These are phyloP conservation scores for Chrosomus eos DNA, from an alignment of 2,797 vertebrate genomes.

Conservation along the genomic window DNA sequence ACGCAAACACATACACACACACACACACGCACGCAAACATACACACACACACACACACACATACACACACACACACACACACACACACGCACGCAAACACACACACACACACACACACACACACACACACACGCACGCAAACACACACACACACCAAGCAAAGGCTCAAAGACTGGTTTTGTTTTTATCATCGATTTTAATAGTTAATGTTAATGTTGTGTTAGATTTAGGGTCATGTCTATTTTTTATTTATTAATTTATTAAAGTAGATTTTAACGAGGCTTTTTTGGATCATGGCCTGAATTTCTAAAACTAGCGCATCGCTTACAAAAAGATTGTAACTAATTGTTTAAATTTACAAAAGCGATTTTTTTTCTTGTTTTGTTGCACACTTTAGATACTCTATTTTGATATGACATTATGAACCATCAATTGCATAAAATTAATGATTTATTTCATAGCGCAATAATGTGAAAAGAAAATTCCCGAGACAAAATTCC, in stretches of 20 bases:
- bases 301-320: neutral
- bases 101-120: constrained; percentile 34
- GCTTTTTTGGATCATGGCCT: neutral
- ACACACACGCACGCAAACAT: constrained; percentile 21
- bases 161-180: neutral
- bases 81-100: constrained; percentile 49
- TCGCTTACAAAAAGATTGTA: neutral
- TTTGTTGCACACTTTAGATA: neutral
- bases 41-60: constrained; percentile 46
- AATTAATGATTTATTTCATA: neutral
- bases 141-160: constrained; percentile 37
- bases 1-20: constrained; percentile 45
- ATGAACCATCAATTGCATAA: neutral
- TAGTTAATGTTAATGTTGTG: neutral
- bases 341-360: neutral
- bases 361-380: neutral
- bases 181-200: neutral
- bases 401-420: neutral
- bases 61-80: constrained; percentile 43
- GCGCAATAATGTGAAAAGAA: neutral
- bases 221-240: neutral
- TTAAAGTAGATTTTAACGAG: neutral
- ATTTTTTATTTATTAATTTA: neutral
- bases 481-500: neutral
- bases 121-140: constrained; percentile 29